Conservation (phyloP, 2,797 vertebrate genomes). For the Anomalospiza imberbis region DNA sequence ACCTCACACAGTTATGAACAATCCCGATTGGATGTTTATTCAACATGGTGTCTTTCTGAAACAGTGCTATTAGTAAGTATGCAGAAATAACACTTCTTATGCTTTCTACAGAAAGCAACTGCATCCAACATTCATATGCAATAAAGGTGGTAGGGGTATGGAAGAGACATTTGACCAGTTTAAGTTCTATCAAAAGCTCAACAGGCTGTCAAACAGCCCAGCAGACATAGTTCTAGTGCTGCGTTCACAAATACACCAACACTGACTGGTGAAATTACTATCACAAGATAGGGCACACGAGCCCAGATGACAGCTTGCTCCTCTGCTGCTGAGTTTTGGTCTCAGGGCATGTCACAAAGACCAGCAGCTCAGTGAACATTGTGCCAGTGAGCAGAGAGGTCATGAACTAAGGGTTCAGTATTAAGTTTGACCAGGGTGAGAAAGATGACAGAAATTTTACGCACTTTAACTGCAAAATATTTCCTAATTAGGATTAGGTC, state of each 20-base stretch:
- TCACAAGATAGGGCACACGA: neutral
- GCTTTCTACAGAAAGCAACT: neutral
- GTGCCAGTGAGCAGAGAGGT: neutral
- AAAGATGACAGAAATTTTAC: neutral
- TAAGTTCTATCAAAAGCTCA: neutral
- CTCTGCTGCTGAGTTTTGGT: neutral
- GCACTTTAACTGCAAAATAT: neutral
- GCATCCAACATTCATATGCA: neutral
- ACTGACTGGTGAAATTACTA: neutral
- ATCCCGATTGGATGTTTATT: neutral
- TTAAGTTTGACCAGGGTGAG: neutral
- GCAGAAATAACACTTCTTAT: neutral
- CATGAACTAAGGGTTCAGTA: neutral
- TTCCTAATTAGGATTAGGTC: neutral
- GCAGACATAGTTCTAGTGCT: neutral
- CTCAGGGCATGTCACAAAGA: neutral
- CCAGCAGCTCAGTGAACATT: neutral
- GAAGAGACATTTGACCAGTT: neutral
- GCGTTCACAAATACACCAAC: neutral
- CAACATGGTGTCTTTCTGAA: neutral
- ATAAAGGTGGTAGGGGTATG: rapidly evolving
- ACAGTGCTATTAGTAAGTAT: neutral
- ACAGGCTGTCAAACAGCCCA: neutral
- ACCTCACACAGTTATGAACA: neutral
- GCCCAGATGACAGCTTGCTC: neutral